Percentiles rank a stretch among this genome's conserved stretches.
Conservation (phyloP, 2,888 invertebrate species). For the Tryphoninae sp. region DNA sequence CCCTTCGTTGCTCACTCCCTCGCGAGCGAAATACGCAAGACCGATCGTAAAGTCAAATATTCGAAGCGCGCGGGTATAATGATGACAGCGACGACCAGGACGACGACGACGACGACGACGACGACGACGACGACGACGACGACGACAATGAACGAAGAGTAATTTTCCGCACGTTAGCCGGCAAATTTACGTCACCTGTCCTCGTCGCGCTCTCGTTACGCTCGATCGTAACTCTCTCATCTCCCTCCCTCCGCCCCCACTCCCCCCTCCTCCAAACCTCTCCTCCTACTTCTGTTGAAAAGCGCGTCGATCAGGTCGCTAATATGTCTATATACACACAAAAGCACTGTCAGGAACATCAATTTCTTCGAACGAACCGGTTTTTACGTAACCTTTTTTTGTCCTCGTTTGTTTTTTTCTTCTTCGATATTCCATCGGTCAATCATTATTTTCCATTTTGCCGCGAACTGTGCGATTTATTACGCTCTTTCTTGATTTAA, state of each 20-base stretch:
- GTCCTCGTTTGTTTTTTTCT: background rate
- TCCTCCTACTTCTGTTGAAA: no score
- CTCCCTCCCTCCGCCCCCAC: no score
- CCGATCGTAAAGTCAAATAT: conserved; percentile 60
- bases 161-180: conserved; percentile 69
- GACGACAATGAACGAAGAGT: conserved; percentile 43
- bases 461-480: no score
- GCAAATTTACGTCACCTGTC: conserved; percentile 64
- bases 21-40: background rate
- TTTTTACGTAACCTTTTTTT: background rate
- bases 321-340: background rate
- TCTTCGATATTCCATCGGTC: no score
- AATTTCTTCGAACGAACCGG: background rate
- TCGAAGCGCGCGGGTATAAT: conserved; percentile 43
- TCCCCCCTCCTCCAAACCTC: no score
- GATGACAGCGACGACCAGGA: conserved; percentile 38
- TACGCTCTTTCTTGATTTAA: conserved; percentile 2
- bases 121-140: conserved; percentile 38
- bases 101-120: conserved; percentile 31
- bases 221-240: conserved; percentile 52
- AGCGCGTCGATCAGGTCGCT: background rate
- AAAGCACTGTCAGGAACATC: conserved; percentile 19
- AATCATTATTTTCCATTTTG: no score
- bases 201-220: conserved; percentile 57
- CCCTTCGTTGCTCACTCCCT: background rate